These are phyloP conservation scores for Chloroceryle aenea DNA, from an alignment of 2,113 vertebrate genomes.

Conservation along the genomic window DNA sequence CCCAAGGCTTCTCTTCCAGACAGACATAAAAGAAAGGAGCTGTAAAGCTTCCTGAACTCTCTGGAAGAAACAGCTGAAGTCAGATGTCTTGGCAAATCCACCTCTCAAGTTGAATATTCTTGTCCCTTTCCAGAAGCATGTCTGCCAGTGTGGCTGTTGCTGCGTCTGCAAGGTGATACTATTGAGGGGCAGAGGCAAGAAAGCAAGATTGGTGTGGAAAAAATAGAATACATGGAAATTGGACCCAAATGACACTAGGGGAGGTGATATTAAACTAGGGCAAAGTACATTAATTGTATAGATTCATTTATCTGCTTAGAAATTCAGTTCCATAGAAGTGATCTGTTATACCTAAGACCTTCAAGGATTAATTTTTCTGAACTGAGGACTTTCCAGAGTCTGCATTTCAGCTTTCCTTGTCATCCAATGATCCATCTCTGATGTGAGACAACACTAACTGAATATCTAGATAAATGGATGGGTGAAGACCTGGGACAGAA, in stretches of 20 bases:
- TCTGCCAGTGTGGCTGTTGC: accelerated
- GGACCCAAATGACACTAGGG: not conserved
- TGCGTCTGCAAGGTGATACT: not conserved
- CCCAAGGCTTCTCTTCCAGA: not conserved
- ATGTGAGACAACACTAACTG: not conserved
- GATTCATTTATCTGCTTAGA: not conserved
- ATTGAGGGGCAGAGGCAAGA: not conserved
- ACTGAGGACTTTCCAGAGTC: not conserved
- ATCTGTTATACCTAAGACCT: not conserved
- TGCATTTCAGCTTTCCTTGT: not conserved
- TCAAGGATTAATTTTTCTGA: not conserved
- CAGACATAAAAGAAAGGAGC: not conserved
- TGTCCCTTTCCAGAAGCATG: not conserved
- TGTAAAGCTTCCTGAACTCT: not conserved
- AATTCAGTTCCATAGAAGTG: not conserved
- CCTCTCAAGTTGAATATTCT: not conserved
- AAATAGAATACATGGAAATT: accelerated
- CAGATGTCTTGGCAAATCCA: not conserved
- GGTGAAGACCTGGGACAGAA: not conserved
- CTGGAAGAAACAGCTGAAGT: not conserved
- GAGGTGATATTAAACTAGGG: not conserved
- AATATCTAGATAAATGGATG: not conserved
- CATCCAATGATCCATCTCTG: not conserved
- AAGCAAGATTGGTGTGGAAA: not conserved
- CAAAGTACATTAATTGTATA: not conserved